Base-by-base conservation (phyloP, 2,888 invertebrate species). In the Galerucella nymphaeae region DNA sequence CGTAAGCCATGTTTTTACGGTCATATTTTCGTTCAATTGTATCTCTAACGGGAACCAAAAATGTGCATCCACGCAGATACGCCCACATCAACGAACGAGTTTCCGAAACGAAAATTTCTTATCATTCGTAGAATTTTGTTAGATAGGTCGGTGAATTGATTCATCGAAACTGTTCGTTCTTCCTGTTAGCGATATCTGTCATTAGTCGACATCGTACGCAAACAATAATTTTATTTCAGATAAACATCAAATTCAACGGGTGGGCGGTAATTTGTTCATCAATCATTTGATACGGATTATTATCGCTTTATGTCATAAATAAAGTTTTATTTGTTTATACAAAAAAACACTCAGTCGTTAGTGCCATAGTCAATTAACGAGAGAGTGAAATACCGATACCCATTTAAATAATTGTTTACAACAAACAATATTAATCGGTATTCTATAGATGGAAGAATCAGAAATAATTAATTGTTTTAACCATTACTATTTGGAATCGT, bases 181-280 rank as follows among this genome's bases (percentile, higher is more conserved):
- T 42, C 23, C 58, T 30, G 58, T 58, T 4, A 20, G 20, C 6
- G 20, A 23, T 58, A 58, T 58, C 20, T 23, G 10, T 42, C 10
- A 42, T 13, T 11, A 42, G 42, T 42, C 42, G 13, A 42, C 13
- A 10, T 42, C 11, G 13, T 42, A 58, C 13, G 23, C 14, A 13
- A 30, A 58, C 20, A 20, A 30, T 58, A 58, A 58, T 30, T 30
- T 58, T 38, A 58, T 58, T 58, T 58, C 30, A 58, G 30, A 58
- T 58, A 58, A 58, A 58, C 30, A 58, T 38, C 30, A 58, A n/a
- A 14, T 58, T 58, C 58, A 58, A 58, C 23, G 58, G 23, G 38
- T 58, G 58, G 58, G 58, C 58, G 58, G 58, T 23, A 58, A 58
- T 58, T 20, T 58, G 58, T 58, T 58, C 13, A 58, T 58, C 58